Evolutionary conservation across 2,888 invertebrate genomes (phyloP), one percentile per base, ranked within the genome.

Genomic region (Portevinia maculata): DNA sequence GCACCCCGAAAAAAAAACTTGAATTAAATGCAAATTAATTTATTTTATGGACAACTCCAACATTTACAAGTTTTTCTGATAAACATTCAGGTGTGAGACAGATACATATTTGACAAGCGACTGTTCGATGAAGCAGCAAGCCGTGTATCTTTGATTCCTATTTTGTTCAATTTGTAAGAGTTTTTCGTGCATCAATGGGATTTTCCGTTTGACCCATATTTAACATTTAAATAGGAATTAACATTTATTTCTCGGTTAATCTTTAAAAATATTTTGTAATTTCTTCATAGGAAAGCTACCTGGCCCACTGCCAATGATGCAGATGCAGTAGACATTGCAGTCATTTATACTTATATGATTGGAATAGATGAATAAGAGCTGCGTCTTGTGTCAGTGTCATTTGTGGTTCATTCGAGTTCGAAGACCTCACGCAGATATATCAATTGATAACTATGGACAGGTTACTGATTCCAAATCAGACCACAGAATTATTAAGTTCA

Each of bases 381-480:
- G 65, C 17, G 21, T 59, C 78, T 57, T n/a, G n/a, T n/a, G n/a
- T n/a, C n/a, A n/a, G n/a, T 8, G 8, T 44, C 44, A 4, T 9
- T 8, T 9, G 17, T 17, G 28, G 50, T 65, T 64, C 62, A 39
- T 37, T 39, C 15, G 24, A 32, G 55, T n/a, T 46, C 8, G 8
- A n/a, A 24, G 39, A 41, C 34, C 71, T 44, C 53, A 78, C 60
- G 69, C 59, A 37, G 17, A 52, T 2, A 55, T 34, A 15, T 7
- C 32, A 9, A 48, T 39, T 39, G 52, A 24, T 52, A 50, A 39
- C 59, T 60, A 62, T 39, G 62, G 76, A 41, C 60, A 48, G n/a
- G 62, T 62, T 62, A 69, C 64, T 75, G 50, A 69, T 79, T 79
- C 62, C 62, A 55, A 32, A 41, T 15, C 60, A 62, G 48, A 48